Evolutionary conservation across 2,797 vertebrate genomes (phyloP).

Genomic region (Onychomys leucogaster): DNA sequence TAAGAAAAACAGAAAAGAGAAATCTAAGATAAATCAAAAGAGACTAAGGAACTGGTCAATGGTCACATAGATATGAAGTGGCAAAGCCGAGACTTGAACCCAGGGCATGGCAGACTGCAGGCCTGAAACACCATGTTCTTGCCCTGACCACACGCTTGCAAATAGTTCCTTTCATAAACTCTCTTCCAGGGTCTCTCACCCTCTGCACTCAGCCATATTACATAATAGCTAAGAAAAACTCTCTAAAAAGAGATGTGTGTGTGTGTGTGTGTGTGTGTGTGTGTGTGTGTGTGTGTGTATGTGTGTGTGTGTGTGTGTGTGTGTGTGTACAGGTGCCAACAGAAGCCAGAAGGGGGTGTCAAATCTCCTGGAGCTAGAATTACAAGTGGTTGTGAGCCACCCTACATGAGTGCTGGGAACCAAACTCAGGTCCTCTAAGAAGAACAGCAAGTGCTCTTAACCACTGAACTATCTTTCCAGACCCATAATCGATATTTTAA

Average conservation of each 20-base stretch:
- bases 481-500: neutral
- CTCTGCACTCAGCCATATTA: neutral
- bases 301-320: neutral
- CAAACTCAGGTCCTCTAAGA: neutral
- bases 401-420: neutral
- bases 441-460: neutral
- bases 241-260: neutral
- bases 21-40: conserved; percentile 1
- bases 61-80: neutral
- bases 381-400: neutral
- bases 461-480: neutral
- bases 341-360: neutral
- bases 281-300: too few relatives aligned
- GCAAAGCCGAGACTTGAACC: neutral
- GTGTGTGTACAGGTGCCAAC: too few relatives aligned
- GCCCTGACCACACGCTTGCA: neutral
- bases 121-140: neutral
- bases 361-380: neutral
- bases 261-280: too few relatives aligned
- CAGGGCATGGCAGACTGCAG: neutral
- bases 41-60: neutral
- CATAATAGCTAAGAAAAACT: neutral
- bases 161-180: neutral
- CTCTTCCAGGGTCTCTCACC: neutral
- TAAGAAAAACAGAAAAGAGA: neutral